phyloP scores from a whole-genome alignment of 1,140 invertebrate genomes.

The Drosophila kepulauana region DNA sequence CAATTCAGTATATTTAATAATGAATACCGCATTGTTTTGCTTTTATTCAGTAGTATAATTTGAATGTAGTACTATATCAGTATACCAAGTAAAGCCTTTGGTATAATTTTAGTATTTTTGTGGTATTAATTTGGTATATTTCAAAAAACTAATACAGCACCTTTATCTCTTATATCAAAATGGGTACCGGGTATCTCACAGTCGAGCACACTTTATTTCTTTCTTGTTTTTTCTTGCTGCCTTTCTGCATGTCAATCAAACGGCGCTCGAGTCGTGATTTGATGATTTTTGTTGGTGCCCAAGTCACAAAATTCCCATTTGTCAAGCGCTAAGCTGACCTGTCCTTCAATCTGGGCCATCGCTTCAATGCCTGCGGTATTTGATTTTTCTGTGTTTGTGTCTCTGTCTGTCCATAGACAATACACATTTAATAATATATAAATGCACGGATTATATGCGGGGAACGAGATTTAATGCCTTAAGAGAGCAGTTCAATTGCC shows the following conservation, averaged over 20 bases:
- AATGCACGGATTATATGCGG: constrained; percentile 30
- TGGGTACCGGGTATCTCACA: too few relatives aligned
- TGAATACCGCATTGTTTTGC: too few relatives aligned
- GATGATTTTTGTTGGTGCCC: constrained; percentile 70
- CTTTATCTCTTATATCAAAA: too few relatives aligned
- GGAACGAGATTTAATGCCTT: constrained; percentile 14
- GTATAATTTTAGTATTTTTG: too few relatives aligned
- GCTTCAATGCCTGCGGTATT: not conserved
- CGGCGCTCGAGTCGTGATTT: constrained; percentile 77
- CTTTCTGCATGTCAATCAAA: constrained; percentile 79
- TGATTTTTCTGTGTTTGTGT: constrained; percentile 21
- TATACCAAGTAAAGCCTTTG: too few relatives aligned
- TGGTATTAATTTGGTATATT: too few relatives aligned
- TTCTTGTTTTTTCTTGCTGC: constrained; percentile 39
- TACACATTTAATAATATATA: constrained; percentile 48
- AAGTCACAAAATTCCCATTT: constrained; percentile 66
- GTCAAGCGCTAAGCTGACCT: constrained; percentile 68
- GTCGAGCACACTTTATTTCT: not conserved
- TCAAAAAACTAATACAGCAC: too few relatives aligned
- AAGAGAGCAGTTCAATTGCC: constrained; percentile 30
- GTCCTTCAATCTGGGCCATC: constrained; percentile 37
- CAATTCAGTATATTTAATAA: too few relatives aligned
- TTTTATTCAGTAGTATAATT: too few relatives aligned
- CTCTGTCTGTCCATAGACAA: not conserved
- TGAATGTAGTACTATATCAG: too few relatives aligned